Evolutionary conservation across 2,797 vertebrate genomes (phyloP), one percentile per base, ranked within the genome.

Genomic region (Pitangus sulphuratus): DNA sequence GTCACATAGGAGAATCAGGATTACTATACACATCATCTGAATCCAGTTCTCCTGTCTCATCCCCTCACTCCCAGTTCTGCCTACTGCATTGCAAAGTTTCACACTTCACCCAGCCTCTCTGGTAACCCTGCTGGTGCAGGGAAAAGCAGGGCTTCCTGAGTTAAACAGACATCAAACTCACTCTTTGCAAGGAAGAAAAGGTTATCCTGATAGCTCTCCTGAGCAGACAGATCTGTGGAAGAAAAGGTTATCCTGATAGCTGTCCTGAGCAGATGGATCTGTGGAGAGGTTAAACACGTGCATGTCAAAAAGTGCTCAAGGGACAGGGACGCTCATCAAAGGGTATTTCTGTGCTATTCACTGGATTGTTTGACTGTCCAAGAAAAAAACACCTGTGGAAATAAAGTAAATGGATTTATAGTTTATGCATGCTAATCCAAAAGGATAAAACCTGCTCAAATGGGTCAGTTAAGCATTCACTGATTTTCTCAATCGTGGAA

Each of bases 1-100:
- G 77, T 66, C 85, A 88, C 31, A 40, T 6, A 88, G 47, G 21
- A 95, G 48, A 93, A 91, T 35, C 44, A 82, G 74, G 78, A 90
- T 79, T 82, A 45, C 18, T n/a, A 47, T 8, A 31, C 3, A 17
- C 0, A 0, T 31, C n/a, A 22, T 33, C 53, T 35, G 30, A 84
- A 90, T 66, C 39, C 33, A 37, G 30, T 62, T 74, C 47, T 24
- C 45, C 17, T 15, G 18, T 44, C 18, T 90, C 44, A 66, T 51
- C 3, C 30, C 33, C 33, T 53, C 70, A 39, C 12, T 35, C 24
- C 8, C 1, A 35, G 79, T 33, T 85, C 79, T 68, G 54, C 30
- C 21, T 75, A 40, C 45, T 70, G 25, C 57, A 51, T 0, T 35
- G 53, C 25, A 86, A 66, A 13, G 1, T 28, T 75, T 47, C 44